These are phyloP conservation scores for Halisarca cf. caerulea DNA, from an alignment of 37 sponge, comb jelly and placozoan species.

Conservation along the genomic window DNA sequence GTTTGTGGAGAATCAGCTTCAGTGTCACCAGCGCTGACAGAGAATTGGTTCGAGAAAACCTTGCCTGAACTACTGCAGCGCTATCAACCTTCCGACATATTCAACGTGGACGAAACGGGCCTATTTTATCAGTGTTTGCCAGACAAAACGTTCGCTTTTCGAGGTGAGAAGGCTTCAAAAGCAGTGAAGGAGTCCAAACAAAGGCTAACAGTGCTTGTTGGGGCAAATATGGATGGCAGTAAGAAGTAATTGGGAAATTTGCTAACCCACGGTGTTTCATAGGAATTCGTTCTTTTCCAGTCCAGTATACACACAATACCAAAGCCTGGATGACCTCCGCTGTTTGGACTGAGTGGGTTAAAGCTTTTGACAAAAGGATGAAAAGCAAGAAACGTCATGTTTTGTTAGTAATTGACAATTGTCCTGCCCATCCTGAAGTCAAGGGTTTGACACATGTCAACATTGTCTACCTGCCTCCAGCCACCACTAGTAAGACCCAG, in stretches of 20 bases:
- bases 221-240: constrained; percentile 23
- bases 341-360: constrained; percentile 8
- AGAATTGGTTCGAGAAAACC: background rate
- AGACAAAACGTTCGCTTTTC: constrained; percentile 11
- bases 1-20: constrained; percentile 10
- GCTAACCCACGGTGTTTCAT: too few relatives aligned
- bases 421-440: background rate
- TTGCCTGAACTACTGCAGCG: background rate
- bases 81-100: background rate
- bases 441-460: background rate
- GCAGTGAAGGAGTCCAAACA: constrained; percentile 21
- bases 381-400: background rate
- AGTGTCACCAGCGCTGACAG: background rate
- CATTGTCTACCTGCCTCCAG: constrained; percentile 11
- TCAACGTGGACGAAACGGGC: constrained; percentile 27
- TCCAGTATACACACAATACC: too few relatives aligned
- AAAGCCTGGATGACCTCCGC: constrained; percentile 33
- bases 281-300: too few relatives aligned
- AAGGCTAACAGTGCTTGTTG: constrained; percentile 13
- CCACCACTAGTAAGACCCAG: constrained; percentile 18
- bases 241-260: too few relatives aligned
- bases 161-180: background rate
- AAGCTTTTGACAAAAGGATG: constrained; percentile 3
- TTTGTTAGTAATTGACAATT: background rate
- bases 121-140: constrained; percentile 16